Evolutionary conservation across 1,140 invertebrate species (phyloP), one percentile per base, ranked within the genome.

Genomic region (Aphaenogaster rudis): DNA sequence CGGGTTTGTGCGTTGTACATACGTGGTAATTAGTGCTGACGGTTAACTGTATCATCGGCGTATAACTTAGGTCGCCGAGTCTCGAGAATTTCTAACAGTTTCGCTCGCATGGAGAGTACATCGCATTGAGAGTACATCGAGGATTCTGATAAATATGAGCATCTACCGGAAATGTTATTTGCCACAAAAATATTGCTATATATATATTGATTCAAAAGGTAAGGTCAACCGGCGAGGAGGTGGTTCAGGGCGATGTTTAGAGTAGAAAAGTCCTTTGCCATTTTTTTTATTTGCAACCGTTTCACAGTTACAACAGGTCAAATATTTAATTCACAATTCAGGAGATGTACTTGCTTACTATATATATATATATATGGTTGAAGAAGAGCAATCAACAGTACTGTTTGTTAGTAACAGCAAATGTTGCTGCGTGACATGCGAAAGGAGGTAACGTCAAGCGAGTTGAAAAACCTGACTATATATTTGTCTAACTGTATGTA

Each of bases 11-110:
- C 28, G 28, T 13, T 17, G 5, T 79, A 45, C 21, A 15, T 21
- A 45, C 21, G 28, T 21, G 33, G 21, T 52, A 79, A 79, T 52
- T 79, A 80, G 54, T 45, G 21, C 48, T 17, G 36, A 80, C 63
- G 36, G 48, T 80, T 80, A 80, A 80, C 63, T 80, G 63, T 80
- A 80, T 80, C 48, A 69, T 36, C 13, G 36, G 11, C 36, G 45
- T 28, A 69, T 66, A 36, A 80, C 36, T 80, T 36, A n/a, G 52
- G 39, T 80, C n/a, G 33, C 33, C 48, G 63, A 52, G n/a, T 17
- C 17, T 63, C 42, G 54, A 48, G 17, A 64, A 64, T 48, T 33
- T 79, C 28, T 64, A 76, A 57, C 15, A 79, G 28, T 52, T 69
- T 52, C 3, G 13, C 15, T 72, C 9, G 28, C 28, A 3, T 48